phyloP scores from a whole-genome alignment of 2,113 vertebrate genomes.

The Amphilophus citrinellus region DNA sequence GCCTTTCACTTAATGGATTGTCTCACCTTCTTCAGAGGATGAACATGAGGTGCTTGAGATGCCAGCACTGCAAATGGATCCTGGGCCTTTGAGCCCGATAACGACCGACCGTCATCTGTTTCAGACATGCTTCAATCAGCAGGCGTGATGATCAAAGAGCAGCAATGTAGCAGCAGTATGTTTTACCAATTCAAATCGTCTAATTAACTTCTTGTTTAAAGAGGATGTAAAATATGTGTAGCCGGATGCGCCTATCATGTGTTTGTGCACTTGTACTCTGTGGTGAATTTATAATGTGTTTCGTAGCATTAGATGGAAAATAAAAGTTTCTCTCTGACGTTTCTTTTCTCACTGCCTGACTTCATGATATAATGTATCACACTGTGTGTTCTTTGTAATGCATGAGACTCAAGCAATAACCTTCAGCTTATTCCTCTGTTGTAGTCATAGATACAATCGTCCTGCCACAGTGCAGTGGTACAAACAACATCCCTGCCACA shows the following conservation, averaged over 20 bases:
- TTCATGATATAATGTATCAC: background rate
- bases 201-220: conserved; percentile 67
- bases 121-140: conserved; percentile 76
- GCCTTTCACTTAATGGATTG: conserved; percentile 79
- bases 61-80: conserved; percentile 75
- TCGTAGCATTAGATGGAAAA: conserved; percentile 28
- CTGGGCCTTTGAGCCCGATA: conserved; percentile 68
- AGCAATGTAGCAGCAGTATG: conserved; percentile 44
- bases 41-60: conserved; percentile 79
- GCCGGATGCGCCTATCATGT: conserved; percentile 46
- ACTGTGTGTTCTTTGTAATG: conserved; percentile 14
- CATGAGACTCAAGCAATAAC: conserved; percentile 46
- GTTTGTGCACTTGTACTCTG: conserved; percentile 51
- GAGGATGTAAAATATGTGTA: conserved; percentile 64
- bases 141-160: conserved; percentile 61
- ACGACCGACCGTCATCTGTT: conserved; percentile 65
- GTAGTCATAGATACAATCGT: background rate
- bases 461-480: background rate
- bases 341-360: background rate
- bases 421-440: conserved; percentile 7
- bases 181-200: conserved; percentile 66
- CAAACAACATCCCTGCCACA: background rate
- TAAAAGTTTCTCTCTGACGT: conserved; percentile 10
- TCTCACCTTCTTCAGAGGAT: conserved; percentile 80
- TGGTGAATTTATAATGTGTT: conserved; percentile 55